phyloP scores from a whole-genome alignment of 2,797 vertebrate genomes.

The Semotilus atromaculatus region DNA sequence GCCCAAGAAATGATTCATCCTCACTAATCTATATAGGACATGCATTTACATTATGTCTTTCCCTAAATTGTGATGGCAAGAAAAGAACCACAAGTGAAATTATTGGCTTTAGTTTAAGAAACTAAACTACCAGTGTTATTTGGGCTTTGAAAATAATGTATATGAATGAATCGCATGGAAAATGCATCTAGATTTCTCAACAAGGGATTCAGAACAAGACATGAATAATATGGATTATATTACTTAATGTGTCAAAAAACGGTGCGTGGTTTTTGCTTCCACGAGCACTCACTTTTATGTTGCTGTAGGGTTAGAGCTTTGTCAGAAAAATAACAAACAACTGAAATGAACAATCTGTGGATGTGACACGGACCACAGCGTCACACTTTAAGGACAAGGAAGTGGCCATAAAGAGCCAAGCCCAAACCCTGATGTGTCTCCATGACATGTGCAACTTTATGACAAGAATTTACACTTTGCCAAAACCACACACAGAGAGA shows the following conservation, averaged over 20 bases:
- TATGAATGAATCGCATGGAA: background rate
- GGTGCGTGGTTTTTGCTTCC: background rate
- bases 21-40: background rate
- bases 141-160: background rate
- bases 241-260: background rate
- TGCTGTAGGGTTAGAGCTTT: background rate
- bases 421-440: background rate
- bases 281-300: too few species aligned
- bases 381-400: background rate
- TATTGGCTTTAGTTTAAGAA: background rate
- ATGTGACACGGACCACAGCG: background rate
- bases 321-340: background rate
- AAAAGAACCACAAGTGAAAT: background rate
- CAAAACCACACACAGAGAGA: background rate
- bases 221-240: background rate
- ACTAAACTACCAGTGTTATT: background rate
- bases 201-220: background rate
- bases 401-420: background rate
- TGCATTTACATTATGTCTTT: background rate
- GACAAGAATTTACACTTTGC: too few species aligned
- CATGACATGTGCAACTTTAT: background rate
- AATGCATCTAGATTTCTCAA: background rate
- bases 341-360: background rate
- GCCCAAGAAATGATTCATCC: background rate
- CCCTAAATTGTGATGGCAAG: background rate